Evolutionary conservation across 2,797 vertebrate species (phyloP), one percentile per base, ranked within the genome.

Genomic region (Linurgus olivaceus): DNA sequence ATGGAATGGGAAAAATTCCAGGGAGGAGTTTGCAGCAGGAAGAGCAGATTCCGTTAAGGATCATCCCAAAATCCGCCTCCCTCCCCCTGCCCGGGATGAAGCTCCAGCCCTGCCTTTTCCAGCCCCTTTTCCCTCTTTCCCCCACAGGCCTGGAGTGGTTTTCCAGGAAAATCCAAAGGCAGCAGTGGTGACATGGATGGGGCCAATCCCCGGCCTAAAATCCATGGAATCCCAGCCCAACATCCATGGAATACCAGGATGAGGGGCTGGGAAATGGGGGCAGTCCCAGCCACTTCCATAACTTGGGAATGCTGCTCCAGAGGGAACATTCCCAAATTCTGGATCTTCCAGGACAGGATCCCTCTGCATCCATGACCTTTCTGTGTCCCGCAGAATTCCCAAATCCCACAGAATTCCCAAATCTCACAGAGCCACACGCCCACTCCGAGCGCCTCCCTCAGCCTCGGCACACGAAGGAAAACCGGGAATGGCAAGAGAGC

Each of bases 171-270:
- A 25, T 7, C 66, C 35, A 17, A 37, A 44, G 3, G 42, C 35
- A 79, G 14, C 2, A 1, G n/a, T 0, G 20, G 4, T 25, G 45
- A 23, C 38, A 28, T 4, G 1, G 1, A 19, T 0, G 1, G 42
- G 51, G 55, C 7, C 26, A 13, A 38, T 20, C 26, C 57, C 8
- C 5, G 3, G 11, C 10, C 62, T 37, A 2, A 14, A 73, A 62
- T 45, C 66, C 24, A 23, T 0, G 1, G 47, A 65, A 55, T 29
- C 25, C 28, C 37, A 9, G 11, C 16, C 66, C 25, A 2, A 15
- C 47, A 62, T 54, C 61, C 33, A 25, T 1, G 2, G 52, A 58
- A 52, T 42, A 6, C 13, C 0, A 1, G 44, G 52, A n/a, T 10
- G 77, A 50, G 37, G 2, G 16, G 52, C 50, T 52, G 82, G 52